Base-by-base conservation (phyloP, 2,888 invertebrate genomes). In the Leucania comma region DNA sequence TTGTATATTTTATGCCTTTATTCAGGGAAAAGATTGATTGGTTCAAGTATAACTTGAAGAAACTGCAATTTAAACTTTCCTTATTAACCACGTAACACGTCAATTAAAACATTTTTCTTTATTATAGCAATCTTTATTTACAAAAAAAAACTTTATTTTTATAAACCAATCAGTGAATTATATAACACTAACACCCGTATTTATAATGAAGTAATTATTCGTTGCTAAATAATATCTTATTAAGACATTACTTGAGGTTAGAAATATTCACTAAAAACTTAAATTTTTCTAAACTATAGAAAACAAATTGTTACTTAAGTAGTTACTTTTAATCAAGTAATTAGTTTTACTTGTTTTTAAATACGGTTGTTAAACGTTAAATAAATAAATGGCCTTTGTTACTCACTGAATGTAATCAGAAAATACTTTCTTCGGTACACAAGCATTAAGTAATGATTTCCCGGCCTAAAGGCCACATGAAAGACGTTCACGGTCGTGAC, bases 391-490 rank as follows among this genome's bases (percentile, higher is more conserved):
- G 1, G 24, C 5, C 57, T 54, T 69, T 22, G 63, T 63, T 71
- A 67, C 17, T 53, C 38, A 53, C 50, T 24, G 35, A 68, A 68
- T 10, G 26, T 72, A 67, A 72, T 81, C 24, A 46, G 35, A 62
- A 65, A 62, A 68, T 72, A 20, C 48, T 64, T 59, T 78, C 32
- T 4, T 26, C 22, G 29, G 56, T 54, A 54, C 3, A 72, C 32
- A 64, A 60, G 38, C 35, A 42, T 75, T 80, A 69, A 75, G 66
- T 75, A 81, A 81, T 75, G 67, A 68, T 65, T 83, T 68, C 51
- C 72, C 48, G 58, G 53, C 65, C 57, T 17, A 59, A 67, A 76
- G 64, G 76, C 54, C 53, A 70, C 38, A 14, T 69, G 29, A 59
- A 74, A 64, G 59, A 68, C 68, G 42, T 74, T 60, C 75, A 75